Percentiles rank a stretch among this genome's conserved stretches.
These are phyloP conservation scores for Aramus guarauna DNA, from an alignment of 2,113 vertebrate species.

Conservation along the genomic window DNA sequence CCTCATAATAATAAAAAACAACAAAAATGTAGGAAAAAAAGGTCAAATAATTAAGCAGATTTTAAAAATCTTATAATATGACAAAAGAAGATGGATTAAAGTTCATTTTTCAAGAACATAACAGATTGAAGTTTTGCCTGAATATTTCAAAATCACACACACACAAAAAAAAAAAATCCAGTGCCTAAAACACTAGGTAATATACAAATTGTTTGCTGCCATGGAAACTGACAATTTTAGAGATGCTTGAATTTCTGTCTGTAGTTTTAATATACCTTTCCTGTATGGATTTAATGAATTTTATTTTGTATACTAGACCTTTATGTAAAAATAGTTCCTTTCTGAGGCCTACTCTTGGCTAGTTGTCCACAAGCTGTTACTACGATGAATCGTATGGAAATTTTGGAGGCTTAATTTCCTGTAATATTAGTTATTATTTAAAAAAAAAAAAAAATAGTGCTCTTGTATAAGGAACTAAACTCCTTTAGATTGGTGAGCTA, in stretches of 20 bases:
- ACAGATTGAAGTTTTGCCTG: background rate
- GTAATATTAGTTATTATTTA: background rate
- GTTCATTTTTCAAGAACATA: background rate
- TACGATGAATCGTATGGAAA: background rate
- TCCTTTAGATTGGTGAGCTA: background rate
- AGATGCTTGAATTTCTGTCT: background rate
- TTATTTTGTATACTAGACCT: background rate
- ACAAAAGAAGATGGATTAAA: background rate
- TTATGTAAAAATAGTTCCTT: background rate
- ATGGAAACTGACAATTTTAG: constrained; percentile 54
- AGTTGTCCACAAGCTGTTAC: background rate
- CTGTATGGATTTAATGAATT: background rate
- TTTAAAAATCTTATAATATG: background rate
- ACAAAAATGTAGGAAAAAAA: background rate
- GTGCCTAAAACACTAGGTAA: background rate
- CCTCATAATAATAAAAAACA: background rate
- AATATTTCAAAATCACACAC: background rate
- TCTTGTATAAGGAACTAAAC: background rate
- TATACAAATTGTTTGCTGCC: constrained; percentile 32
- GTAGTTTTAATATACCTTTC: background rate
- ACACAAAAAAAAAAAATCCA: background rate
- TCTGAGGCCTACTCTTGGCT: background rate
- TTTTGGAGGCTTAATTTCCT: background rate
- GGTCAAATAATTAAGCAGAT: background rate
- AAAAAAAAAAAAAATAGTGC: background rate